Percentiles rank a stretch among this genome's conserved stretches.
phyloP scores from a whole-genome alignment of 2,797 vertebrate species.

The Chrysocyon brachyurus region DNA sequence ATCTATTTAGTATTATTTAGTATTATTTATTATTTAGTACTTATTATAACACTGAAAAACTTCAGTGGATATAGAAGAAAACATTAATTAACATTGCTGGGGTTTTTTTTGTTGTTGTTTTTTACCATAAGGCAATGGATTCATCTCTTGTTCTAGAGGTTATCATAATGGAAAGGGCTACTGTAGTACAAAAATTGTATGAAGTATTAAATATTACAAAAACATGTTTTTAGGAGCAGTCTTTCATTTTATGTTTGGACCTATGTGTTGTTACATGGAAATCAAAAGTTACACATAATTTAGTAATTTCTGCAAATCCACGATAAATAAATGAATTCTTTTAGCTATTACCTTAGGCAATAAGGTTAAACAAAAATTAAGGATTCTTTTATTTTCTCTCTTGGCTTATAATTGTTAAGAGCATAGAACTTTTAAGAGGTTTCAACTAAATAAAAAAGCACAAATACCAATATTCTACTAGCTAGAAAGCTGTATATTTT shows the following conservation, averaged over 20 bases:
- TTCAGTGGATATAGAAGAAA: background rate
- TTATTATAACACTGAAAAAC: background rate
- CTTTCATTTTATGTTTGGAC: background rate
- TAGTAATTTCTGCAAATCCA: background rate
- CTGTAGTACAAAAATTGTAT: background rate
- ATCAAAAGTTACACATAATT: background rate
- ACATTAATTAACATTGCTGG: background rate
- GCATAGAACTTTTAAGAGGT: background rate
- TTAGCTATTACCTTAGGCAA: background rate
- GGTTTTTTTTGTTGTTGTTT: background rate
- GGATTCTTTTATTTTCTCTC: background rate
- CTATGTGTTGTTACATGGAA: background rate
- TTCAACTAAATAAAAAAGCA: conserved; percentile 22
- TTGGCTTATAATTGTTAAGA: background rate
- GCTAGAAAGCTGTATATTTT: background rate
- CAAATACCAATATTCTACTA: background rate
- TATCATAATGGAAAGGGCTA: background rate
- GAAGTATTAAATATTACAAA: background rate
- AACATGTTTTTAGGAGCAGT: background rate
- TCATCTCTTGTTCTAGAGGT: background rate
- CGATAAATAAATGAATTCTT: background rate
- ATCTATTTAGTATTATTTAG: background rate
- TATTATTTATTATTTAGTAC: background rate
- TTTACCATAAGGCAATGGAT: background rate
- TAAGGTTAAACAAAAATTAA: background rate